Conservation (phyloP, 1,140 invertebrate genomes). For the Eubasilissa regina region DNA sequence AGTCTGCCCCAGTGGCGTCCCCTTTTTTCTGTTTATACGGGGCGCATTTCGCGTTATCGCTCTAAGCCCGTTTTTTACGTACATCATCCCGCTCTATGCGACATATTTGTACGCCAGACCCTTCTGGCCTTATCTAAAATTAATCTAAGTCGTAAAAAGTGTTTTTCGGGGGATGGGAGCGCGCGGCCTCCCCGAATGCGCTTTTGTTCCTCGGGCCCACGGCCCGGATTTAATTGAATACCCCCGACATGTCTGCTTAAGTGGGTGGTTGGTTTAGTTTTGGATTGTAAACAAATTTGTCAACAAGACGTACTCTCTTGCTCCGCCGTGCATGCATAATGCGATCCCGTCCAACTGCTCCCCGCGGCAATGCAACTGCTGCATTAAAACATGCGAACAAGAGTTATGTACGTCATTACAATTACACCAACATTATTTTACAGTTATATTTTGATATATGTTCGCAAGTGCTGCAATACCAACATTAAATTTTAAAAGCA, state of each 20-base stretch:
- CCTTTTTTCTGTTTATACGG: constrained; percentile 21
- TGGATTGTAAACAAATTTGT: constrained; percentile 58
- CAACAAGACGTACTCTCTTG: constrained; percentile 42
- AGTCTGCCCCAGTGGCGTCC: background rate
- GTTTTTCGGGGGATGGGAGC: constrained; percentile 44
- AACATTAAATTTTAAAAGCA: too few relatives aligned
- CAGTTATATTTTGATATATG: too few relatives aligned
- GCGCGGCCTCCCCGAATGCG: constrained; percentile 39
- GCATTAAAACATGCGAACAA: constrained; percentile 19
- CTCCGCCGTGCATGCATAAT: constrained; percentile 43
- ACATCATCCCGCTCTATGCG: constrained; percentile 41
- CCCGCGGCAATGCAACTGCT: constrained; percentile 26
- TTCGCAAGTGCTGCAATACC: too few relatives aligned
- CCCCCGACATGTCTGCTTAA: constrained; percentile 13
- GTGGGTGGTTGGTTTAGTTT: constrained; percentile 39
- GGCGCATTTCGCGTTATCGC: constrained; percentile 38
- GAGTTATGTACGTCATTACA: constrained; percentile 8
- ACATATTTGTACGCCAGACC: constrained; percentile 52
- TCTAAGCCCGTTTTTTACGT: constrained; percentile 45
- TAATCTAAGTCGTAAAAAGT: constrained; percentile 61
- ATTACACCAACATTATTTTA: too few relatives aligned
- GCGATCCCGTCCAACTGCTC: constrained; percentile 31
- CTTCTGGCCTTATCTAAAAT: constrained; percentile 59
- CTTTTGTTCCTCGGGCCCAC: constrained; percentile 51
- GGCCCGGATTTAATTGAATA: constrained; percentile 56